Conservation (phyloP, 2,888 invertebrate genomes). For the Lutraria lutraria region DNA sequence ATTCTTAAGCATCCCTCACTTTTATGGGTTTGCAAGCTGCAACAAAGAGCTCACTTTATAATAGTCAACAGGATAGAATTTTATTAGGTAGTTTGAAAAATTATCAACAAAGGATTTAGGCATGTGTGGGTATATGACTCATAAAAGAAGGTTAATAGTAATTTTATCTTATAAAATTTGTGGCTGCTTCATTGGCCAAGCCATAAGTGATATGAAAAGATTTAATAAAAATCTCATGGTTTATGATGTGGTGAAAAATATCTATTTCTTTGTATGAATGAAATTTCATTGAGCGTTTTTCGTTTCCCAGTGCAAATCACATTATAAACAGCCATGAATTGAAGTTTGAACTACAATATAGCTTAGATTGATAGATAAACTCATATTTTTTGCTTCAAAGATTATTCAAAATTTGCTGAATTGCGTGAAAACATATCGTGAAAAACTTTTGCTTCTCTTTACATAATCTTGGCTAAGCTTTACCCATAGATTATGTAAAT, state of each 20-base stretch:
- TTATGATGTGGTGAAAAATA: not conserved
- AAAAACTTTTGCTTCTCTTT: not conserved
- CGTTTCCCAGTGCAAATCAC: not conserved
- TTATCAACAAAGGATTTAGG: slow-evolving; percentile 7
- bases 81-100: not conserved
- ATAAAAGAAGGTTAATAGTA: slow-evolving; percentile 6
- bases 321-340: not conserved
- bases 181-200: slow-evolving; percentile 1
- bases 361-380: not conserved
- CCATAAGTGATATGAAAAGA: not conserved
- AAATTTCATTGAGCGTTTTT: not conserved
- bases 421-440: slow-evolving; percentile 5
- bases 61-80: not conserved
- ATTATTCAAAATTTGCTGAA: slow-evolving; percentile 13
- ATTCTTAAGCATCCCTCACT: not conserved
- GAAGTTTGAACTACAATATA: slow-evolving; percentile 15
- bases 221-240: not conserved
- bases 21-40: not conserved
- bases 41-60: not conserved
- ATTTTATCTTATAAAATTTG: not conserved
- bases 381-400: not conserved
- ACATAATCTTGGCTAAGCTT: not conserved
- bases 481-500: slow-evolving; percentile 7
- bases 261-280: slow-evolving; percentile 7
- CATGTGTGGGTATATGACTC: not conserved